Base-by-base conservation (phyloP, 92 coral and sea anemone genomes). In the Epizoanthus illoricatus region DNA sequence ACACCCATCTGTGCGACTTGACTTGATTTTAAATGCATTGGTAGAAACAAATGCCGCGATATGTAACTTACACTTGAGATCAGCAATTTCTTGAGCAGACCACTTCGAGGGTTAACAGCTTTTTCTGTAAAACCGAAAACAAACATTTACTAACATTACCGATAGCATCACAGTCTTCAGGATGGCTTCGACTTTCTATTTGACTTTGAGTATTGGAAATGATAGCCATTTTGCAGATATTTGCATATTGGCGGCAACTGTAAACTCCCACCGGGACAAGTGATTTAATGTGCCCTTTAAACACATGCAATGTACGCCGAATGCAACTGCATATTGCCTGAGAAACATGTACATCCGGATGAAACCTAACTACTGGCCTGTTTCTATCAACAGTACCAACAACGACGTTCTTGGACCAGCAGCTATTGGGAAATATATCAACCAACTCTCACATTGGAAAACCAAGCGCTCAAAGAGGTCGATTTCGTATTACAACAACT, bases 401-500 rank as follows among this genome's bases (percentile, higher is more conserved):
- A 6, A 61, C 20, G 66, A 61, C 18, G 8, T 61, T 18, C 20
- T 61, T 61, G 66, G 21, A 4, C 20, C 66, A 18, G 66, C 66
- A 11, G 23, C 18, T 20, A 18, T 18, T 28, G 20, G 28, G 66
- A 28, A 17, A 52, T 45, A 76, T 76, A 61, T 54, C n/a, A n/a
- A n/a, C n/a, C n/a, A n/a, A n/a, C n/a, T n/a, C n/a, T n/a, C n/a
- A n/a, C n/a, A n/a, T n/a, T 76, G 81, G 28, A 79, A 79, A 79
- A n/a, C 40, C 16, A 79, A 79, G 45, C 72, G 45, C 3, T 64
- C 19, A n/a, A n/a, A n/a, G n/a, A n/a, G 60, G 47, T 59, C 74
- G 20, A 18, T 62, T 16, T 60, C 84, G 16, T 79, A 79, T 24
- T 79, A 79, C 49, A 63, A 61, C 41, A 79, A 79, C 42, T 79